Evolutionary conservation across 2,888 invertebrate species (phyloP), one percentile per base, ranked within the genome.

Genomic region (Drosophila meridiana): DNA sequence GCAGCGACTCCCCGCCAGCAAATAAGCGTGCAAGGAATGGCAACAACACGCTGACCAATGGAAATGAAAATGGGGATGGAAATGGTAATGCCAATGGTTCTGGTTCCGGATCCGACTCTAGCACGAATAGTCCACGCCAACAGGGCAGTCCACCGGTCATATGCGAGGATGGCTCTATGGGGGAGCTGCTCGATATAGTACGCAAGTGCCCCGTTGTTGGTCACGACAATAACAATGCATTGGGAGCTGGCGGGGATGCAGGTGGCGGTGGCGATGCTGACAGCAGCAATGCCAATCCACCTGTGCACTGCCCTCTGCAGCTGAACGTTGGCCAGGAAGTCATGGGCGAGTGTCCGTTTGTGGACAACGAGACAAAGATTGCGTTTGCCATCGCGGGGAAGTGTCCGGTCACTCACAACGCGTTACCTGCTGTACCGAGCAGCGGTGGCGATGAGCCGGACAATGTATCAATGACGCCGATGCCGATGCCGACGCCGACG

Each of bases 291-390:
- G 77, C 72, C 9, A 90, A 78, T 52, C 38, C 56, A 5, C 45
- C 77, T 32, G 76, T 80, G 7, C 91, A 91, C 52, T 93, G 93
- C 59, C 94, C 94, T 0, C 85, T 94, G 32, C 89, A 93, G 63
- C 89, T 95, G 63, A 94, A 94, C 2, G 92, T 94, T 26, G 84
- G 84, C 2, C 87, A 89, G 58, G 84, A 85, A 20, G 59, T 85
- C 6, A 85, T 85, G 82, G 82, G 82, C 32, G 80, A 94, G 85
- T 95, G 95, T 84, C 95, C 95, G 0, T 94, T 94, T 80, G 93
- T 94, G 5, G 94, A 93, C 63, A 92, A 92, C 13, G 91, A 92
- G 56, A 74, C 92, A 1, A 92, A 93, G 80, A 89, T 92, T 9
- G 81, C 85, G 26, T 89, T 91, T 48, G 90, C 92, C 56, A 84